Percentiles rank a stretch among this genome's conserved stretches.
These are phyloP conservation scores for Drosophila tani DNA, from an alignment of 1,140 invertebrate species.

Conservation along the genomic window DNA sequence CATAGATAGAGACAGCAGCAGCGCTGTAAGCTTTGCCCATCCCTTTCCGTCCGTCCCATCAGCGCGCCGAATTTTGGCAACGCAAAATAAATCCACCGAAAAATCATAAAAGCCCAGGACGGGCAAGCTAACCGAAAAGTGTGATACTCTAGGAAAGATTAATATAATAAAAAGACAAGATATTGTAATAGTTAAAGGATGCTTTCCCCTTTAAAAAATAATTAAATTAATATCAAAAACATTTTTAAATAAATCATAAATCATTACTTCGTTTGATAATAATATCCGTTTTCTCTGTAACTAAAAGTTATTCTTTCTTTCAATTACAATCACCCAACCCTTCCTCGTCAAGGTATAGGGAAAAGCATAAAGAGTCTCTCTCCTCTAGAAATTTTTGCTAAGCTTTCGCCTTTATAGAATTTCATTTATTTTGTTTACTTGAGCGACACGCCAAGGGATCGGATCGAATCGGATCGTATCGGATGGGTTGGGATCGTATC, in stretches of 20 bases:
- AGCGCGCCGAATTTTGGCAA: slow-evolving; percentile 67
- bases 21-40: slow-evolving; percentile 72
- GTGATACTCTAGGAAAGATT: slow-evolving; percentile 6
- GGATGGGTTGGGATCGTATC: slow-evolving; percentile 2
- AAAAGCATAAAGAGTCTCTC: slow-evolving; percentile 57
- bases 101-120: slow-evolving; percentile 21
- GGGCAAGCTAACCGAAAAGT: slow-evolving; percentile 12
- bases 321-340: not conserved
- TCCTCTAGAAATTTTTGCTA: slow-evolving; percentile 59
- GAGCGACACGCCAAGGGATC: slow-evolving; percentile 53
- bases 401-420: slow-evolving; percentile 58
- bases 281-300: not conserved
- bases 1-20: slow-evolving; percentile 32
- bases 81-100: slow-evolving; percentile 50
- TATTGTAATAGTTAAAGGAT: no score
- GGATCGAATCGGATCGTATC: slow-evolving; percentile 13
- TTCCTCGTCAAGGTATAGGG: not conserved
- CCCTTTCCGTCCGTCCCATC: slow-evolving; percentile 45
- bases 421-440: slow-evolving; percentile 75
- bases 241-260: not conserved
- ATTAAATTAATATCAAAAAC: fast-evolving
- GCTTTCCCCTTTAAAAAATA: no score
- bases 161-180: not conserved
- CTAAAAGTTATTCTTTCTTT: slow-evolving; percentile 5
- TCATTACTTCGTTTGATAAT: not conserved